These are phyloP conservation scores for Aphidius colemani DNA, from an alignment of 2,888 invertebrate genomes.

Conservation along the genomic window DNA sequence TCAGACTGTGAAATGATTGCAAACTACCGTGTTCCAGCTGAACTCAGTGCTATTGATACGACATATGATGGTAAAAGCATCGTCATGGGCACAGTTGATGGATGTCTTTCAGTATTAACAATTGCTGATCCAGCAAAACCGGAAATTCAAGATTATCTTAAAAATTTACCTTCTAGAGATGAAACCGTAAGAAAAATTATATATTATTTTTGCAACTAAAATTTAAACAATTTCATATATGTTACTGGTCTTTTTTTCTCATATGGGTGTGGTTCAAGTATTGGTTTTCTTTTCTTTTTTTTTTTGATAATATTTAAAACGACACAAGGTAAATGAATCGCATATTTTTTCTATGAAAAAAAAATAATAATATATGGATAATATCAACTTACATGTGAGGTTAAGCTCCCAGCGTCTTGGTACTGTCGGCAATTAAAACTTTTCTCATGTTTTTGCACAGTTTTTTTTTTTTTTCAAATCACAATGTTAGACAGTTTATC, in stretches of 20 bases:
- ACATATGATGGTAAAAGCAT: constrained; percentile 82
- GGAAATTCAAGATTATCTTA: constrained; percentile 69
- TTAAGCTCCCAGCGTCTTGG: too few species aligned
- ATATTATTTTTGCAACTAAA: not conserved
- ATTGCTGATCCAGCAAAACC: constrained; percentile 74
- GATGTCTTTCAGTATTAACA: constrained; percentile 88
- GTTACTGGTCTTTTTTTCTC: not conserved
- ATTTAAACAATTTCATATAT: not conserved
- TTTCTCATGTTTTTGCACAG: too few species aligned
- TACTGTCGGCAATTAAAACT: too few species aligned
- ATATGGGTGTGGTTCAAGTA: too few species aligned
- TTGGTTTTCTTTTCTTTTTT: too few species aligned
- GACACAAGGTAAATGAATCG: too few species aligned
- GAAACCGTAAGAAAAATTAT: constrained; percentile 62
- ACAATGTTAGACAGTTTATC: too few species aligned
- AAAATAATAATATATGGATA: too few species aligned
- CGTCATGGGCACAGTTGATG: constrained; percentile 90
- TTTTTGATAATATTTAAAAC: too few species aligned
- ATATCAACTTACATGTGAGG: too few species aligned
- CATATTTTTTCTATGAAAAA: too few species aligned
- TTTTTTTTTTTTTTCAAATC: too few species aligned
- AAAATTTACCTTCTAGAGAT: constrained; percentile 73
- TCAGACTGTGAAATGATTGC: constrained; percentile 89
- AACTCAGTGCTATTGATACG: constrained; percentile 84
- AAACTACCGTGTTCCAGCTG: constrained; percentile 89